A percentile compares a stretch with the other conserved stretches of the same genome.
Evolutionary conservation across 1,140 invertebrate species (phyloP).

Genomic region (Batillaria attramentaria): DNA sequence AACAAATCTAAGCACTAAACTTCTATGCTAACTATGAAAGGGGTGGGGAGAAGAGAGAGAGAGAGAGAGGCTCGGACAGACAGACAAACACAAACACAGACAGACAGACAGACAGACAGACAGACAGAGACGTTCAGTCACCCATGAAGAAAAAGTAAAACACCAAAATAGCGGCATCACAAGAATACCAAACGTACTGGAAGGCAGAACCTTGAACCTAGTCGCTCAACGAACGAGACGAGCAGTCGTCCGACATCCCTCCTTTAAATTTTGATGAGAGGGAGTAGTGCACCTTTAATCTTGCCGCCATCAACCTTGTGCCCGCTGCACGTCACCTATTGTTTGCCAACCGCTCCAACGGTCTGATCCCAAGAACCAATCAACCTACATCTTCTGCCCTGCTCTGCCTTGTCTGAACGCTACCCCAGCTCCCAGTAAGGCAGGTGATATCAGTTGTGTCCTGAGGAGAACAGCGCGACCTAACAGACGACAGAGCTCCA

Average conservation of each 20-base stretch:
- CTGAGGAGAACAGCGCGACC: no score
- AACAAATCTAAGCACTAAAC: no score
- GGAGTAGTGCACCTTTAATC: no score
- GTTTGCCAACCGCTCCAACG: slow-evolving; percentile 17
- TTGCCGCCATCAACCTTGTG: slow-evolving; percentile 1
- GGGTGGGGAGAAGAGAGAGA: no score
- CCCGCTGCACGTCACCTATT: not conserved
- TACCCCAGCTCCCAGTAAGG: not conserved
- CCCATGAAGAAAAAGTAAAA: not conserved
- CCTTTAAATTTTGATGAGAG: no score
- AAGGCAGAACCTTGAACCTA: not conserved
- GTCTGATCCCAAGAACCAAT: slow-evolving; percentile 10
- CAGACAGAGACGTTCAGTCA: not conserved
- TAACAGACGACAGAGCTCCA: no score
- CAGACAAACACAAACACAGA: no score
- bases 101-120: not conserved
- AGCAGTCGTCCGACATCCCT: not conserved
- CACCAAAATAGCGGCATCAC: not conserved
- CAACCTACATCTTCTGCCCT: not conserved
- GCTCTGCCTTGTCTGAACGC: not conserved
- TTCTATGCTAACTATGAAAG: no score
- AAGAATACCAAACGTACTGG: not conserved
- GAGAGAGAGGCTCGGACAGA: no score
- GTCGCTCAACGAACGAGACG: not conserved
- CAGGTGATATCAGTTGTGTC: no score